Base-by-base conservation (phyloP, 2,113 vertebrate species). In the Megaceryle maxima region DNA sequence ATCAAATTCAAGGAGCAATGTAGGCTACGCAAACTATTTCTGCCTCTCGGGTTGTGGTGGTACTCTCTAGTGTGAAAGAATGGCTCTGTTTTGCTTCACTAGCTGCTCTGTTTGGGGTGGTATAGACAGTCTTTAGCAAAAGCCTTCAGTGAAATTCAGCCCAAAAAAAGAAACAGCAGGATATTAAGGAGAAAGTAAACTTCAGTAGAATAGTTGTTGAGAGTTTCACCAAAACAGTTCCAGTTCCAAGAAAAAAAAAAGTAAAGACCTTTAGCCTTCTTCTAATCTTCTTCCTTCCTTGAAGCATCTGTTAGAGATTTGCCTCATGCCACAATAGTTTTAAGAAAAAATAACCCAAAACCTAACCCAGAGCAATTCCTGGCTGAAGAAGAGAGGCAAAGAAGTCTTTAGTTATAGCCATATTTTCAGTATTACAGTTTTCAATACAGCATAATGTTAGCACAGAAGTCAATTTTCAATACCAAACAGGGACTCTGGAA, bases 291-390 rank as follows among this genome's bases (percentile, higher is more conserved):
- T 96, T 93, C 92, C 94, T 94, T 96, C 86, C 95, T 96, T 53
- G 66, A 87, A 95, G 82, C 93, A 96, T 97, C 89, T 96, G 96
- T 88, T 92, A 92, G 79, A 88, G 60, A 96, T 97, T 95, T 97
- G 92, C 84, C 63, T 96, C 74, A 83, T 29, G 80, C 90, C 59
- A 77, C 69, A 90, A 53, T 6, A 92, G 82, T 68, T 94, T 83
- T 51, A 80, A 88, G 90, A 69, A 94, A 88, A 92, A 96, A 87
- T 66, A 94, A 78, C 75, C 70, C 78, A 39, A 90, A 88, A 68
- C 12, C 53, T 80, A 83, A 95, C 81, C 92, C 59, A 75, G 67
- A 94, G 64, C 50, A 92, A 95, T 56, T 91, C 72, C 76, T 95
- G 88, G 92, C 87, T 92, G 57, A 87, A 88, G 84, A 93, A 91